These are phyloP conservation scores for Pachydiplax longipennis DNA, from an alignment of 2,888 invertebrate species.

Conservation along the genomic window DNA sequence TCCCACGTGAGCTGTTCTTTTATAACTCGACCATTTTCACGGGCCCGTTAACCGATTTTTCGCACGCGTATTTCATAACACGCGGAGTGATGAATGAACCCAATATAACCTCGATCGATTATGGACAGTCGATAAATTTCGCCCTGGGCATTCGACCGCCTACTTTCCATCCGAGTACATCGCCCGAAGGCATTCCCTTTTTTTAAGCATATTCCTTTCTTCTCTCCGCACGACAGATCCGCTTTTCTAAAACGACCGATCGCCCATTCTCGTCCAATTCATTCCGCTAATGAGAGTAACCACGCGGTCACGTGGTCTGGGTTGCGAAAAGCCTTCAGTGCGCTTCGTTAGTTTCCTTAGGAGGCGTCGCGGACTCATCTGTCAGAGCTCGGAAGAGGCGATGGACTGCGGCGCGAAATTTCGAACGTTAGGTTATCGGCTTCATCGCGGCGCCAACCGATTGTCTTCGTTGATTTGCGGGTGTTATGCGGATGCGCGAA, in stretches of 20 bases:
- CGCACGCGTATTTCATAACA: too few species aligned
- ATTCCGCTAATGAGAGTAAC: slow-evolving; percentile 6
- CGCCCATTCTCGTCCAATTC: background rate
- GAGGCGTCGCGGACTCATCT: background rate
- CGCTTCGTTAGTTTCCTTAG: background rate
- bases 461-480: too few species aligned
- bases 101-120: background rate
- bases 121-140: slow-evolving; percentile 7
- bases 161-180: background rate
- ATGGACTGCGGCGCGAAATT: background rate
- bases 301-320: background rate
- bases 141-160: background rate
- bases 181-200: background rate
- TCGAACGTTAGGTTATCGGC: background rate
- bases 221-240: slow-evolving; percentile 23
- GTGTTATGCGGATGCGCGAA: too few species aligned
- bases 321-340: background rate
- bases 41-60: too few species aligned
- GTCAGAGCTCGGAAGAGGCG: background rate
- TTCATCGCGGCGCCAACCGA: too few species aligned
- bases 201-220: background rate
- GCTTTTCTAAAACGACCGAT: background rate
- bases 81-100: too few species aligned
- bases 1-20: too few species aligned
- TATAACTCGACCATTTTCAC: too few species aligned